phyloP scores from a whole-genome alignment of 2,888 invertebrate genomes.

The Nomada hirtipes region DNA sequence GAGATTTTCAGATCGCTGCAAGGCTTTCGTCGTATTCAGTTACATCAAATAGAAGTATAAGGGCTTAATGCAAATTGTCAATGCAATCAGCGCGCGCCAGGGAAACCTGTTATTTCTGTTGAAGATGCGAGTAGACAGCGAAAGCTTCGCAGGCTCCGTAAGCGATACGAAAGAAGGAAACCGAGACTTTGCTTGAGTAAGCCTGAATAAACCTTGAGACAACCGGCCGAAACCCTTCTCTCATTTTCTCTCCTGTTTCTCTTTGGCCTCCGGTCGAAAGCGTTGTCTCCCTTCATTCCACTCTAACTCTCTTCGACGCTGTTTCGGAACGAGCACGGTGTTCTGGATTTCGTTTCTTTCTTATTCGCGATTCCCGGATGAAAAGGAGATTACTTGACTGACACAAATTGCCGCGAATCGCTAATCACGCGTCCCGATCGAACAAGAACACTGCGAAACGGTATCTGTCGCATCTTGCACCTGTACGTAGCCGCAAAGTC shows the following conservation, averaged over 20 bases:
- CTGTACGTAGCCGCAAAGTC: background rate
- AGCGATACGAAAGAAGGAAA: constrained; percentile 67
- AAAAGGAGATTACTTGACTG: constrained; percentile 30
- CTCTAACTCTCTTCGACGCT: constrained; percentile 24
- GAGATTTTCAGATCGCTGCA: constrained; percentile 15
- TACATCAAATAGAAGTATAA: constrained; percentile 36
- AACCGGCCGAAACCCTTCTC: constrained; percentile 64
- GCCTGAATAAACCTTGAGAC: constrained; percentile 68
- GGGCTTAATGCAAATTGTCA: constrained; percentile 43
- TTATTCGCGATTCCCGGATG: constrained; percentile 23
- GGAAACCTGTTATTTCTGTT: constrained; percentile 66
- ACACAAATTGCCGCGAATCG: constrained; percentile 4
- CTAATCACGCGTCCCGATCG: background rate
- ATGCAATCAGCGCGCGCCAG: constrained; percentile 34
- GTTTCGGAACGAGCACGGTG: constrained; percentile 37
- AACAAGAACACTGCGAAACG: background rate
- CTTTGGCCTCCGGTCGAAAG: constrained; percentile 2
- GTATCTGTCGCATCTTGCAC: background rate
- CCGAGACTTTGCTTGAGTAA: constrained; percentile 65
- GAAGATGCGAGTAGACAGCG: constrained; percentile 59
- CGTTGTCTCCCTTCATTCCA: constrained; percentile 24
- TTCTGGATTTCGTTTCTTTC: constrained; percentile 52
- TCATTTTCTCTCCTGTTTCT: constrained; percentile 40
- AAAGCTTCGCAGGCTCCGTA: constrained; percentile 62
- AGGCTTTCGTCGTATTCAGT: constrained; percentile 5